phyloP scores from a whole-genome alignment of 2,888 invertebrate species.

The Andrena haemorrhoa region DNA sequence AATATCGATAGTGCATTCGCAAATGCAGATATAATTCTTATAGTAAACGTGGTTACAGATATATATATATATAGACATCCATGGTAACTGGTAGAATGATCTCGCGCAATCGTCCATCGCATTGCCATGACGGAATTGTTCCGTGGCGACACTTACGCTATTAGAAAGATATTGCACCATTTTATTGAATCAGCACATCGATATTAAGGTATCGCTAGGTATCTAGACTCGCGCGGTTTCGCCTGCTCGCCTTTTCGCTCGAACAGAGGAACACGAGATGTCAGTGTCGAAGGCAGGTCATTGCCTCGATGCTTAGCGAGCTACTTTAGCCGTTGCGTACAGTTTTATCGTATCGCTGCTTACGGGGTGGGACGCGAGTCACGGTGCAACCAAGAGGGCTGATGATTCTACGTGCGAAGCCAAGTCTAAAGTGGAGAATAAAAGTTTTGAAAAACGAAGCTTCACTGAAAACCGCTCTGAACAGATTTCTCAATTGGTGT shows the following conservation, averaged over 20 bases:
- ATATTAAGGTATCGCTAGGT: constrained; percentile 52
- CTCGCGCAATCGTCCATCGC: constrained; percentile 65
- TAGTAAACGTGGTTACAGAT: constrained; percentile 65
- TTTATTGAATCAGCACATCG: constrained; percentile 57
- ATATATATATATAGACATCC: constrained; percentile 67
- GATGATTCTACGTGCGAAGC: neutral
- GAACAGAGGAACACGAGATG: constrained; percentile 43
- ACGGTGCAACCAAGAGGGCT: neutral
- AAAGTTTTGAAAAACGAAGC: neutral
- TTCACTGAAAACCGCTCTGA: neutral
- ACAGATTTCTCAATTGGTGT: no score
- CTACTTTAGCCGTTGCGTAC: constrained; percentile 2
- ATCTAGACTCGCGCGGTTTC: constrained; percentile 41
- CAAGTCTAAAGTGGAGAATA: neutral
- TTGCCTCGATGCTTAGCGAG: constrained; percentile 12
- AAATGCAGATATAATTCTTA: constrained; percentile 41
- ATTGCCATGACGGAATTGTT: constrained; percentile 62
- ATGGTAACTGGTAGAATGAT: constrained; percentile 67
- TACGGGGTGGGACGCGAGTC: neutral
- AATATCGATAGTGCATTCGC: constrained; percentile 41
- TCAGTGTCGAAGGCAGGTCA: constrained; percentile 27
- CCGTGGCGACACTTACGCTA: constrained; percentile 54
- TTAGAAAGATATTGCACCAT: constrained; percentile 69
- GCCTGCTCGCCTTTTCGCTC: constrained; percentile 18
- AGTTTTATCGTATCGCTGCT: constrained; percentile 21